Evolutionary conservation across 2,797 vertebrate species (phyloP).

Genomic region (Apogon talboti): DNA sequence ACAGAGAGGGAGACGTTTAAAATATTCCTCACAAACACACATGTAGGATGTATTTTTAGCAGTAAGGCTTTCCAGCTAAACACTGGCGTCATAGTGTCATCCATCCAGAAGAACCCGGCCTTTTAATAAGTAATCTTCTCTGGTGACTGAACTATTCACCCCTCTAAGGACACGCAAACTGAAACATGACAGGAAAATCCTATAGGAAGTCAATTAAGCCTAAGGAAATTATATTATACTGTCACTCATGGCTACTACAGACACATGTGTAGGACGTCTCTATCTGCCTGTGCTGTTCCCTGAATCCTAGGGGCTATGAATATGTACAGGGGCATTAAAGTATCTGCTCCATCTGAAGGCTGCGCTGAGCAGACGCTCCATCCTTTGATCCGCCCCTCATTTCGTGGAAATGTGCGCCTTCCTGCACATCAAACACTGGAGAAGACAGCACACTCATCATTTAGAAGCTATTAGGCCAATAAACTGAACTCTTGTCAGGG

Average conservation of each 20-base stretch:
- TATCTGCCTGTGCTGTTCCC: background rate
- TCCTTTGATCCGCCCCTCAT: constrained; percentile 3
- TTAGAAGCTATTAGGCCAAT: constrained; percentile 40
- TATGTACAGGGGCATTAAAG: constrained; percentile 5
- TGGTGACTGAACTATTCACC: constrained; percentile 47
- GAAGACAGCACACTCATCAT: constrained; percentile 20
- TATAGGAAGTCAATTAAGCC: constrained; percentile 23
- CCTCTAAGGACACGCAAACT: constrained; percentile 14
- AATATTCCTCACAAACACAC: constrained; percentile 39
- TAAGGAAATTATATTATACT: constrained; percentile 23
- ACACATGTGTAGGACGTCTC: constrained; percentile 18
- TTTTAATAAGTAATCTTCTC: constrained; percentile 39
- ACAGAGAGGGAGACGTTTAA: constrained; percentile 39
- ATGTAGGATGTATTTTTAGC: constrained; percentile 57
- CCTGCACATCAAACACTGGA: background rate
- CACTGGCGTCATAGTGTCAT: constrained; percentile 38
- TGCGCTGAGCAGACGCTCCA: background rate
- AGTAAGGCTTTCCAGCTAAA: constrained; percentile 48
- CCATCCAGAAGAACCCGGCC: constrained; percentile 27
- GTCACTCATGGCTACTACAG: constrained; percentile 17
- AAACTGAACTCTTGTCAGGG: constrained; percentile 19
- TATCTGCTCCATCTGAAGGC: background rate
- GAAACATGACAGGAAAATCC: constrained; percentile 26
- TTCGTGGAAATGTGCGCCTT: background rate
- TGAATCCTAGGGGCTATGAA: constrained; percentile 3